Conservation (phyloP, 2,888 invertebrate genomes). For the Magallana nippona region DNA sequence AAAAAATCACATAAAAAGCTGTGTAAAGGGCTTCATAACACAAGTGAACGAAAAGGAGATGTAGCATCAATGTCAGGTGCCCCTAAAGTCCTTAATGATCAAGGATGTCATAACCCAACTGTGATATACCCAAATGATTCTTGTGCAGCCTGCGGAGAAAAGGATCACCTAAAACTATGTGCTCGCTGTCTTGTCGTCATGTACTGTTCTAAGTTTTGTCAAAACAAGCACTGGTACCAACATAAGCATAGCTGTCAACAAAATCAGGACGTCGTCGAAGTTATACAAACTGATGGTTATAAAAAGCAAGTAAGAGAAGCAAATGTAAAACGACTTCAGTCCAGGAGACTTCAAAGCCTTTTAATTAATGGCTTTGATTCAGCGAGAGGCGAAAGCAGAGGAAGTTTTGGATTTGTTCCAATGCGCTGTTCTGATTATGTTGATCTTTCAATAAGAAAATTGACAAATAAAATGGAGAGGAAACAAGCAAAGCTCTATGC, state of each 20-base stretch:
- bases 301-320: neutral
- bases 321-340: neutral
- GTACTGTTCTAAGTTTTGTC: constrained; percentile 46
- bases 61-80: too few relatives aligned
- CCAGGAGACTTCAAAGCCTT: neutral
- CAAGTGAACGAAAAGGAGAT: too few relatives aligned
- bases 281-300: neutral
- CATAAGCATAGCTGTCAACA: constrained; percentile 43
- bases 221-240: constrained; percentile 37
- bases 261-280: neutral
- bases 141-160: constrained; percentile 7
- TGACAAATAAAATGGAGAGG: neutral
- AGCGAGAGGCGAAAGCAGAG: neutral
- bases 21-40: too few relatives aligned
- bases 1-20: neutral
- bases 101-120: too few relatives aligned
- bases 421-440: constrained; percentile 1
- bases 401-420: neutral
- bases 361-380: neutral
- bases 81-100: neutral
- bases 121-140: neutral
- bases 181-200: constrained; percentile 23
- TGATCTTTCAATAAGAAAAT: constrained; percentile 6
- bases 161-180: constrained; percentile 23
- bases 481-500: constrained; percentile 35